A percentile compares a stretch with the other conserved stretches of the same genome.
These are phyloP conservation scores for Oreotrochilus melanogaster DNA, from an alignment of 2,113 vertebrate species.

Conservation along the genomic window DNA sequence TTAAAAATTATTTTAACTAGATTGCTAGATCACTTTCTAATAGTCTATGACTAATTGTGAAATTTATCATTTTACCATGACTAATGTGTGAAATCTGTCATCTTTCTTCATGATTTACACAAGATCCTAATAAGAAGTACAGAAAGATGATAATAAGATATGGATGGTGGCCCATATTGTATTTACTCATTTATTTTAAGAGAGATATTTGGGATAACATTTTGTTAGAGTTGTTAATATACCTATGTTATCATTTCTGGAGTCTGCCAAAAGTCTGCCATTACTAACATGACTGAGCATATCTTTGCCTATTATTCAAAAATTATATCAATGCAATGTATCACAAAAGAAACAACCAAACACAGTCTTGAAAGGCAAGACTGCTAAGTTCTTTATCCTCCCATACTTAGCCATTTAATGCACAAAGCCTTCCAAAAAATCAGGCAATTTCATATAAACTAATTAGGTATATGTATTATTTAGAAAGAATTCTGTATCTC, in stretches of 20 bases:
- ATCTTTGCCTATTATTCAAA: background rate
- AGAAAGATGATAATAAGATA: background rate
- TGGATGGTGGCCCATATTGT: background rate
- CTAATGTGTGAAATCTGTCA: conserved; percentile 57
- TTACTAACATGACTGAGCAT: background rate
- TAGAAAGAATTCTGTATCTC: background rate
- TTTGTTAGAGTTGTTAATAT: background rate
- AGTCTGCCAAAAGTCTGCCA: background rate
- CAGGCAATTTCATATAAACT: background rate
- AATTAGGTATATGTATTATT: background rate
- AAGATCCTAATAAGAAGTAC: background rate
- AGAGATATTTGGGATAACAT: background rate
- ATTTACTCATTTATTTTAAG: background rate
- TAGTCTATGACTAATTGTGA: conserved; percentile 47
- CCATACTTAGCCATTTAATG: background rate
- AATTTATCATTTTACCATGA: conserved; percentile 46
- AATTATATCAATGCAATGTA: background rate
- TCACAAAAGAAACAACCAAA: background rate
- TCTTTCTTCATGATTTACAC: conserved; percentile 23
- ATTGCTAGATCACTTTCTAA: conserved; percentile 43
- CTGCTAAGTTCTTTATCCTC: background rate
- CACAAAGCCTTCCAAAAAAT: background rate
- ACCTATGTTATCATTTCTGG: background rate
- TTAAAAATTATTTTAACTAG: background rate
- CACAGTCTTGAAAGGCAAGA: background rate